These are phyloP conservation scores for Aphrocallistes beatrix DNA, from an alignment of 37 sponge, comb jelly and placozoan species.

Conservation along the genomic window DNA sequence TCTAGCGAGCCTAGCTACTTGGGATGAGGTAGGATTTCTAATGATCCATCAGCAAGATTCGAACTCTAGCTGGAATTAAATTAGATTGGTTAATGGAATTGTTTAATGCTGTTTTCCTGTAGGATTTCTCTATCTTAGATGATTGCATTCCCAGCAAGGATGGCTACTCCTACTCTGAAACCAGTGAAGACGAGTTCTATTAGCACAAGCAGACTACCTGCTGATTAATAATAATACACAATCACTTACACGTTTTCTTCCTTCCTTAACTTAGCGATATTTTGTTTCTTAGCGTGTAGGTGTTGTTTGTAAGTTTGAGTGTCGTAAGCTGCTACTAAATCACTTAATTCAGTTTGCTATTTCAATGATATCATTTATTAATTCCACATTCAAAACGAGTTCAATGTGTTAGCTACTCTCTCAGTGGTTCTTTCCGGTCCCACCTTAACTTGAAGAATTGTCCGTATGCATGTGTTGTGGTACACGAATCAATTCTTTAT, in stretches of 20 bases:
- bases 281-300: too few relatives aligned
- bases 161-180: neutral
- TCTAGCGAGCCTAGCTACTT: neutral
- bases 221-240: neutral
- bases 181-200: conserved; percentile 8
- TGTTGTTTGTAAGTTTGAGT: too few relatives aligned
- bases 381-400: too few relatives aligned
- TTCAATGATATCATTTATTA: too few relatives aligned
- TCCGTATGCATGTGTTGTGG: too few relatives aligned
- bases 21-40: neutral
- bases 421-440: too few relatives aligned
- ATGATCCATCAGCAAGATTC: too few relatives aligned
- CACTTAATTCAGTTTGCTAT: neutral
- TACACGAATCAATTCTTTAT: too few relatives aligned
- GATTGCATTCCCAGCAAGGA: conserved; percentile 10
- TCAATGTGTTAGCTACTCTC: too few relatives aligned
- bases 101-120: neutral
- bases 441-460: too few relatives aligned
- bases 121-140: neutral
- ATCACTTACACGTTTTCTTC: neutral
- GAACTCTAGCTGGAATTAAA: too few relatives aligned
- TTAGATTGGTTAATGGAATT: neutral
- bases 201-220: neutral
- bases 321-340: too few relatives aligned
- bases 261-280: neutral